Conservation (phyloP, 2,888 invertebrate species). For the Macropis europaea region DNA sequence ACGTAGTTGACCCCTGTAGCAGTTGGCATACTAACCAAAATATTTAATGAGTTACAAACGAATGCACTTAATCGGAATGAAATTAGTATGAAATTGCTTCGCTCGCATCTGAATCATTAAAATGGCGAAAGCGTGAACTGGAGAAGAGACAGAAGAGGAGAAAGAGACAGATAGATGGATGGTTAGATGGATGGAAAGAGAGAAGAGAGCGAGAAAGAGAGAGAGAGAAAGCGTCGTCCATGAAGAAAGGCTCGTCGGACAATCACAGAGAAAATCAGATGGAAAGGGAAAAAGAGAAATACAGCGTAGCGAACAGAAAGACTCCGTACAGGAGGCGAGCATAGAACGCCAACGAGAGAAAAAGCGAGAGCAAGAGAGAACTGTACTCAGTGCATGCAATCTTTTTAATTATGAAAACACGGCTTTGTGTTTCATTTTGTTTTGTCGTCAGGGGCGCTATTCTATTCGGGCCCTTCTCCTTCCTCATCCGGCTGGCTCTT, state of each 20-base stretch:
- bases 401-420: conserved; percentile 80
- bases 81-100: conserved; percentile 15
- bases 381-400: conserved; percentile 75
- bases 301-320: conserved; percentile 53
- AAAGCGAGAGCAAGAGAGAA: conserved; percentile 62
- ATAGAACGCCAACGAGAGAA: conserved; percentile 47
- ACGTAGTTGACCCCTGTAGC: too few relatives aligned
- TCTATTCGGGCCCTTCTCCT: conserved; percentile 72
- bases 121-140: conserved; percentile 21
- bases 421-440: conserved; percentile 80
- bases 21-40: too few relatives aligned
- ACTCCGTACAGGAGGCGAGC: conserved; percentile 47
- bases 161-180: not conserved
- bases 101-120: conserved; percentile 40
- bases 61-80: not conserved
- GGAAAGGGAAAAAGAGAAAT: conserved; percentile 54
- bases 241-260: conserved; percentile 50
- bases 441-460: conserved; percentile 78
- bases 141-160: not conserved
- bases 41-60: not conserved
- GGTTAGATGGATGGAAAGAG: not conserved
- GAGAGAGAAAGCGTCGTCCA: conserved; percentile 38
- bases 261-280: conserved; percentile 55
- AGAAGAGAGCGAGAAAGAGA: not conserved
- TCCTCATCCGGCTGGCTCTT: conserved; percentile 67